Evolutionary conservation across 2,888 invertebrate species (phyloP), one percentile per base, ranked within the genome.

Genomic region (Erannis defoliaria): DNA sequence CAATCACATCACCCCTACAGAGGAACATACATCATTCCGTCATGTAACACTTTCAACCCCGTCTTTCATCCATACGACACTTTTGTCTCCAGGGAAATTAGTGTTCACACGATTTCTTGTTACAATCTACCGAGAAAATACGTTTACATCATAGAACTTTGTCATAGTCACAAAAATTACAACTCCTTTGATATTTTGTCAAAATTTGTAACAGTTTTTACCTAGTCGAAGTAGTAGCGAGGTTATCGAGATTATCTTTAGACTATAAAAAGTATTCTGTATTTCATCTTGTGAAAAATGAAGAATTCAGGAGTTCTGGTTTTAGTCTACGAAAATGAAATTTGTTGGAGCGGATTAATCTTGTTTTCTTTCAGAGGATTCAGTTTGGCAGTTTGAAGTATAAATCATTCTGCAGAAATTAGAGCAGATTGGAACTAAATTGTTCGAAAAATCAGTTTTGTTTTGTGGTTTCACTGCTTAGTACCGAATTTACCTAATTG

Each of bases 1-100:
- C 62, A 62, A 62, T 62, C 62, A 51, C 40, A 45, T 21, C n/a
- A 2, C n/a, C n/a, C 35, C 21, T 37, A 45, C 40, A 45, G 23
- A 48, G 26, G n/a, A 6, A 49, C 38, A 53, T 40, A 55, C 35
- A 54, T 35, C 23, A 26, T 18, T 26, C 26, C 19, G 31, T 48
- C 56, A 48, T 57, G 46, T 56, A 62, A 37, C 56, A 55, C 51
- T 55, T 62, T 37, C 48, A 50, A 33, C 33, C n/a, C 26, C 49
- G 48, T 61, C 48, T 55, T 49, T 67, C 70, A 70, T 63, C 62
- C 42, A 61, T 43, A 58, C 55, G 66, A 63, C 64, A 65, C 38
- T 57, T 55, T 55, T 48, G 58, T 67, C 71, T 65, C 71, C 0
- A 1, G 71, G 69, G 71, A 71, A 71, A 71, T 71, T 71, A 69